Percentiles rank a stretch among this genome's conserved stretches.
Conservation (phyloP, 2,113 vertebrate species). For the Megaceryle torquata region DNA sequence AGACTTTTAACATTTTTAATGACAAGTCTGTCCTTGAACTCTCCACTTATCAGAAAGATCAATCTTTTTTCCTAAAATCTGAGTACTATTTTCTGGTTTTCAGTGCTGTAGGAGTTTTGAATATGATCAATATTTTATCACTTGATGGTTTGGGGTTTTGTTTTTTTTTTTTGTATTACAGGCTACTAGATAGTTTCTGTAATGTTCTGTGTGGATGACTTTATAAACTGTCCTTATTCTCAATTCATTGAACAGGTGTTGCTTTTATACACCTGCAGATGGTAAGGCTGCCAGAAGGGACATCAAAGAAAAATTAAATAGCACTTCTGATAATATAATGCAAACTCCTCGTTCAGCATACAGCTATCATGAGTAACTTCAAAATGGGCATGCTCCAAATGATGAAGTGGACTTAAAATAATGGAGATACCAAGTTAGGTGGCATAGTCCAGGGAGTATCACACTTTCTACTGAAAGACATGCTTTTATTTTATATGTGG, state of each 20-base stretch:
- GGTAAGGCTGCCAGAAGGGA: background rate
- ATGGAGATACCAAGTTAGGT: background rate
- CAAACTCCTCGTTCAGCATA: background rate
- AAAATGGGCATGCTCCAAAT: background rate
- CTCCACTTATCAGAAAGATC: background rate
- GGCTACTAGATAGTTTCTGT: background rate
- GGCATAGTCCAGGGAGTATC: background rate
- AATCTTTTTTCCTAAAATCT: background rate
- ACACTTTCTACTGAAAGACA: background rate
- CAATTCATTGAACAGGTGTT: conserved; percentile 28
- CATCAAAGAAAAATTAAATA: conserved; percentile 1
- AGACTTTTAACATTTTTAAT: background rate
- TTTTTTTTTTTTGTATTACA: background rate
- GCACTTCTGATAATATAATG: background rate
- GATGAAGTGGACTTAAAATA: background rate
- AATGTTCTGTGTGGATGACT: background rate
- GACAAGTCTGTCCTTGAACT: background rate
- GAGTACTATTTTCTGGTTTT: background rate
- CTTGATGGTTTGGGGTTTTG: background rate
- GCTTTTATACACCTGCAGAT: conserved; percentile 31
- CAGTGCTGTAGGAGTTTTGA: background rate
- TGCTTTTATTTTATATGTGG: background rate
- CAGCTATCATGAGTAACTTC: background rate
- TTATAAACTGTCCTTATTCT: background rate
- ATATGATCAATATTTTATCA: background rate